Evolutionary conservation across 2,113 vertebrate genomes (phyloP), one percentile per base, ranked within the genome.

Genomic region (Panurus biarmicus): DNA sequence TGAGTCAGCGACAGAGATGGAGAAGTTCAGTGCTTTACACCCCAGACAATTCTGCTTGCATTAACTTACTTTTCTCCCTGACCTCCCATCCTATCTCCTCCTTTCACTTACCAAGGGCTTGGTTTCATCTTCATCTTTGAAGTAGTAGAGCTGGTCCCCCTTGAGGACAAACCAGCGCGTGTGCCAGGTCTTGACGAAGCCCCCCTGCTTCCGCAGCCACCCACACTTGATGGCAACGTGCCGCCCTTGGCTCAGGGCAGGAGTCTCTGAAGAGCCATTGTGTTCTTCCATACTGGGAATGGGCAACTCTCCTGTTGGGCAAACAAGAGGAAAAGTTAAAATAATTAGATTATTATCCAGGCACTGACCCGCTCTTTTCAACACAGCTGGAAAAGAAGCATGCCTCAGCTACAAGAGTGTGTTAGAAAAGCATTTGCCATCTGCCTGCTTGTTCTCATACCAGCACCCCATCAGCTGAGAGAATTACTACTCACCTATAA

Each of bases 131-230:
- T 99, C 99, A 12, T 99, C 99, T 97, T 99, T 99, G 98, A 99
- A 99, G 92, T 99, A 99, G 95, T 97, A 95, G 40, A 99, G 99
- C 92, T 99, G 99, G 60, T 99, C 98, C 75, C 99, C 98, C 85
- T 98, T 98, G 91, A 99, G 99, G 29, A 99, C 99, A 94, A 99
- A 99, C 99, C 99, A 99, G 77, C 99, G 99, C 0, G 98, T 99
- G 95, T 99, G 99, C 99, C 99, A 99, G 24, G 99, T 99, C 98
- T 99, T 99, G 66, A 99, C 99, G 17, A 99, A 99, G 66, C 99
- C 99, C n/a, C 99, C 99, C 96, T 99, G 99, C 98, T 99, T 99
- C 94, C 98, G 97, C 93, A 99, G 98, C 99, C 99, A 99, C 81
- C 99, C 99, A 92, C 99, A 98, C 93, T 98, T 99, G 74, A 98